phyloP scores from a whole-genome alignment of 1,140 invertebrate genomes.

The Steinernema feltiae region DNA sequence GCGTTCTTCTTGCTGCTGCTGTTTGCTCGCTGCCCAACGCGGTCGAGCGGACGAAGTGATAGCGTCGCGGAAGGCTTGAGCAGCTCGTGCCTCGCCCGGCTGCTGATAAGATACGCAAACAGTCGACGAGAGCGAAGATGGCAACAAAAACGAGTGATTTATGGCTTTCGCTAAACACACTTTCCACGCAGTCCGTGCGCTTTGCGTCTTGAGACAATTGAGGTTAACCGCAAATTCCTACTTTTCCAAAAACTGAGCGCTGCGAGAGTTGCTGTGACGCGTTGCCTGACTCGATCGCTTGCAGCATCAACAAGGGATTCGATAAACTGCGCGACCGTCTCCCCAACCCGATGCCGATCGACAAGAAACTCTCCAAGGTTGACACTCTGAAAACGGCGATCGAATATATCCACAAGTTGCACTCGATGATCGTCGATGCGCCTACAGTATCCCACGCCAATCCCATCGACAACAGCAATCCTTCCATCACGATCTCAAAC shows the following conservation, averaged over 20 bases:
- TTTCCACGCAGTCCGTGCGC: too few relatives aligned
- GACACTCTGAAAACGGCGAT: neutral
- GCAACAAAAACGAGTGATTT: slow-evolving; percentile 3
- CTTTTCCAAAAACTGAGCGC: too few relatives aligned
- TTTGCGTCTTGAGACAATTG: too few relatives aligned
- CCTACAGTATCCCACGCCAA: neutral
- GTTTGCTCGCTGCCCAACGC: neutral
- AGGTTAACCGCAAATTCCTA: too few relatives aligned
- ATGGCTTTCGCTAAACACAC: neutral
- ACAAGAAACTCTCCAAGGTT: slow-evolving; percentile 5
- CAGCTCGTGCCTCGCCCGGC: neutral
- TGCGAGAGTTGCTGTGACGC: too few relatives aligned
- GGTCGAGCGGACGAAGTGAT: neutral
- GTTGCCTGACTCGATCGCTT: neutral
- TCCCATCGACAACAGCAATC: neutral
- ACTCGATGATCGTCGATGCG: slow-evolving; percentile 2
- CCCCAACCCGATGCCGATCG: neutral
- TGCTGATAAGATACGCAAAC: neutral
- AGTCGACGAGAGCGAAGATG: neutral
- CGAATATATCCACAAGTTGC: neutral
- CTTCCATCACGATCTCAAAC: neutral
- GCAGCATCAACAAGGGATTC: slow-evolving; percentile 7
- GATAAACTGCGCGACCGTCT: neutral
- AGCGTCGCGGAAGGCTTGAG: neutral
- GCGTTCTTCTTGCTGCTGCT: neutral